Base-by-base conservation (phyloP, 2,797 vertebrate genomes). In the Scolopax bukidnonensis region DNA sequence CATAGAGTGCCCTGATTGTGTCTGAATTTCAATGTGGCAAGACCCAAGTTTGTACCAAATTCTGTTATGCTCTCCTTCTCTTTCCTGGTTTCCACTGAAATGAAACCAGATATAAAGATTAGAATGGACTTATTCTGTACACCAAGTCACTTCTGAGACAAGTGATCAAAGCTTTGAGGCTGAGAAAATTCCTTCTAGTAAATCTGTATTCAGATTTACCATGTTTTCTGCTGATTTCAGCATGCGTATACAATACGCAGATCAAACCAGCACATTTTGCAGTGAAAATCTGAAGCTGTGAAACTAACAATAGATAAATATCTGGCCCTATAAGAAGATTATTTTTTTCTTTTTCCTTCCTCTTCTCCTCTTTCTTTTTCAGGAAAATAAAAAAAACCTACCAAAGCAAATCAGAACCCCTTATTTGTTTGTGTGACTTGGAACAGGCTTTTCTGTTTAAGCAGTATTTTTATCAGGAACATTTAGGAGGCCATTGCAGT, bases 51-150 rank as follows among this genome's bases (percentile, higher is more conserved):
- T 81, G 27, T 50, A 45, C 4, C 17, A 57, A 33, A 57, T 86
- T 65, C 32, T 38, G 1, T 20, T 48, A n/a, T 1, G 2, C 4
- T 75, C 28, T 59, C 16, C 3, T 4, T 2, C 7, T 75, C 36
- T 63, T 40, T 64, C 28, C 30, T 57, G 38, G 17, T 51, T 86
- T 57, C 43, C 48, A 69, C 21, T 50, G 38, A 57, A 69, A 63
- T 57, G 28, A 51, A 57, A 45, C 23, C 13, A 56, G 18, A 15
- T 43, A 21, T 48, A 85, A 61, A 43, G 48, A 24, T 16, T 61
- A 38, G 23, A 68, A 74, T 9, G 4, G 11, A 63, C 2, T 10
- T 12, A 38, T 43, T 61, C 47, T 50, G 36, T 68, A 36, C 27
- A 28, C 20, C 11, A 57, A 63, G 32, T 43, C n/a, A 40, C 28